Base-by-base conservation (phyloP, 1,140 invertebrate genomes). In the Brachionus koreanus region DNA sequence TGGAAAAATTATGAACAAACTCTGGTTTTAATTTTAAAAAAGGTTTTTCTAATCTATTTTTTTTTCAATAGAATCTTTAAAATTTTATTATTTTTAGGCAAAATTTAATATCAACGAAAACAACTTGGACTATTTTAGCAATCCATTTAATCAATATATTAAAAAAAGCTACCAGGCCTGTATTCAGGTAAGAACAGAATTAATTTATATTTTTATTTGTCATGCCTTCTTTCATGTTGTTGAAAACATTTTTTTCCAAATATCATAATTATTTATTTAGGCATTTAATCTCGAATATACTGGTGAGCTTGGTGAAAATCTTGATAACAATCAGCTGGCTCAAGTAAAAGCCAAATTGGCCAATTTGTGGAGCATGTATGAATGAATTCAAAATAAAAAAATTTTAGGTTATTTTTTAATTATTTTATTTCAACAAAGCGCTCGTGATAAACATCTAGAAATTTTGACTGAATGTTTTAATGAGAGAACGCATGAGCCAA, bases 1-100 rank as follows among this genome's bases (percentile, higher is more conserved):
- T 74, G 69, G 69, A 74, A 74, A 74, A 25, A 25, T 25, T 46
- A 74, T 25, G 69, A 74, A 25, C 6, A 74, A 49, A 74, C 37
- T 42, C 46, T 74, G 13, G 4, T 5, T 23, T 46, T 74, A 33
- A 74, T 74, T 74, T 74, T 74, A 29, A 29, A 46, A 39, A 69
- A 69, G 16, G 65, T 69, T 19, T 19, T 2, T 42, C n/a, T 3
- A n/a, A 39, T 23, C 13, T 65, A n/a, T 13, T 65, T 19, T 2
- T 42, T n/a, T n/a, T n/a, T n/a, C n/a, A 19, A 57, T 16, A 13
- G 6, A 19, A n/a, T n/a, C 16, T 57, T n/a, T n/a, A 57, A 57
- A n/a, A 19, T 57, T n/a, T n/a, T 25, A 5, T 57, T 65, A 29
- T 13, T 33, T n/a, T 29, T 35, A 69, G 65, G 65, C 13, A 69